These are phyloP conservation scores for Sceliomorpha sp. DNA, from an alignment of 2,888 invertebrate species.

Conservation along the genomic window DNA sequence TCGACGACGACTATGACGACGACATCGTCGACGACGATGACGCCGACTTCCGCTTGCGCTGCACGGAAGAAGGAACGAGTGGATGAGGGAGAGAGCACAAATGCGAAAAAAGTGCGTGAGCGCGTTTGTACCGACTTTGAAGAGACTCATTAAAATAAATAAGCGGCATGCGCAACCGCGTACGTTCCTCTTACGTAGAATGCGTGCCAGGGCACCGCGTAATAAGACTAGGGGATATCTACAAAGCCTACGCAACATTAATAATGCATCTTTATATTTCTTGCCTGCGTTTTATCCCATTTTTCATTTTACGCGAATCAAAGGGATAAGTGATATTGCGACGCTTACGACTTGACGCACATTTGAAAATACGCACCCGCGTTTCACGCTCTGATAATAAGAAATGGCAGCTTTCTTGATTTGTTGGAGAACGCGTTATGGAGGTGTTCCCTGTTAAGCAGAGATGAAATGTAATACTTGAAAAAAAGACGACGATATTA, in stretches of 20 bases:
- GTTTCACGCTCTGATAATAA: constrained; percentile 1
- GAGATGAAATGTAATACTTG: too few relatives aligned
- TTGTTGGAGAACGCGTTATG: too few relatives aligned
- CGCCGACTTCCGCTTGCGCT: constrained; percentile 43
- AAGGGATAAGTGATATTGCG: constrained; percentile 1
- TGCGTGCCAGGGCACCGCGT: constrained; percentile 16
- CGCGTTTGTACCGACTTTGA: constrained; percentile 58
- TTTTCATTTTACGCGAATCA: constrained; percentile 6
- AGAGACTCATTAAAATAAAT: constrained; percentile 57
- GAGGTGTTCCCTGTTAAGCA: too few relatives aligned
- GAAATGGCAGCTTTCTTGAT: background rate
- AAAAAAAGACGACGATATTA: too few relatives aligned
- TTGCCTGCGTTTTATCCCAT: background rate
- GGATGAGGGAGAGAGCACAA: constrained; percentile 55
- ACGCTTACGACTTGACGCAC: background rate
- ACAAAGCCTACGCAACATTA: constrained; percentile 4
- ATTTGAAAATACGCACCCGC: background rate
- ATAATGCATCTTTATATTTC: constrained; percentile 1
- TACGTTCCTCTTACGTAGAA: constrained; percentile 47
- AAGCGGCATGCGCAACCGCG: constrained; percentile 51
- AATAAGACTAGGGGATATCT: background rate
- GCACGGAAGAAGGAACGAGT: constrained; percentile 48
- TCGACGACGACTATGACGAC: constrained; percentile 45
- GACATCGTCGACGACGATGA: constrained; percentile 45
- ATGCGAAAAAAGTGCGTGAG: constrained; percentile 64